phyloP scores from a whole-genome alignment of 2,113 vertebrate species.

The Malurus melanocephalus region DNA sequence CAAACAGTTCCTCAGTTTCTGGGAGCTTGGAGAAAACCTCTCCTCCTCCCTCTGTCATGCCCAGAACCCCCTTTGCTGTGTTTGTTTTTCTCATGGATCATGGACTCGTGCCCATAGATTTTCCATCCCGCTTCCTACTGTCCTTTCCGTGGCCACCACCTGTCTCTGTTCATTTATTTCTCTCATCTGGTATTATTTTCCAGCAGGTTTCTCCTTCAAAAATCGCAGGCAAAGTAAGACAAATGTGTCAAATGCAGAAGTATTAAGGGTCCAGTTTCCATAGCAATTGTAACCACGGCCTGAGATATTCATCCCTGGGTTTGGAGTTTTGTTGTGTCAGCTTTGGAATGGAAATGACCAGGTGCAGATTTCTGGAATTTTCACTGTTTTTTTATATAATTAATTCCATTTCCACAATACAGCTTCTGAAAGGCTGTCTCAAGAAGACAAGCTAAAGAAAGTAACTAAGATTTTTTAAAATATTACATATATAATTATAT shows the following conservation, averaged over 20 bases:
- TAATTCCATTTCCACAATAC: background rate
- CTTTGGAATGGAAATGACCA: background rate
- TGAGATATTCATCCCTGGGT: background rate
- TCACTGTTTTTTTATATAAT: background rate
- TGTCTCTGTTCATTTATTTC: background rate
- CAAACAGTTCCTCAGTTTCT: background rate
- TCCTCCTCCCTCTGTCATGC: background rate
- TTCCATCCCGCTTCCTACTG: background rate
- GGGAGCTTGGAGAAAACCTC: background rate
- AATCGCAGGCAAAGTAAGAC: conserved; percentile 27
- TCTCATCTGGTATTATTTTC: background rate
- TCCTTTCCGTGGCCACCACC: background rate
- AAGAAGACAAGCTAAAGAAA: background rate
- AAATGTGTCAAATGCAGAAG: conserved; percentile 37
- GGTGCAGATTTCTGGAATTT: background rate
- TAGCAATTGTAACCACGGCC: conserved; percentile 44
- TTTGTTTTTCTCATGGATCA: background rate
- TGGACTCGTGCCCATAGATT: background rate
- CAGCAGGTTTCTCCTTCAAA: conserved; percentile 19
- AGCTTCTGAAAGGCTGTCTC: background rate
- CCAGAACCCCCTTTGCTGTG: background rate
- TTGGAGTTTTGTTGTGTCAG: background rate
- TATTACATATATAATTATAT: background rate
- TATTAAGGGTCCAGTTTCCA: conserved; percentile 44
- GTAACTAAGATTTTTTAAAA: background rate